These are phyloP conservation scores for Blastobasis adustella DNA, from an alignment of 2,888 invertebrate genomes.

Conservation along the genomic window DNA sequence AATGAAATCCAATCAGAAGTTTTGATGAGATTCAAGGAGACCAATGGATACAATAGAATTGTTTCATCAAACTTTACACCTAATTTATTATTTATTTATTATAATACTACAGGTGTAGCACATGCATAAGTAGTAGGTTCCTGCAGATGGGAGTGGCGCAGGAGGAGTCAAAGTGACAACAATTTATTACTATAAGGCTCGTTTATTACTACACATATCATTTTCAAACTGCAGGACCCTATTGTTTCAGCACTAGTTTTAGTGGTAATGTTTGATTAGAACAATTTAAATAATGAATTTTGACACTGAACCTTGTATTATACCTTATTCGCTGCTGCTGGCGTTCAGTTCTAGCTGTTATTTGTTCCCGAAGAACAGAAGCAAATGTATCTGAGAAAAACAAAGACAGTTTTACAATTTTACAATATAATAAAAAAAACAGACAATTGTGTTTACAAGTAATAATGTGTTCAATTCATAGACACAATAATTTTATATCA, in stretches of 20 bases:
- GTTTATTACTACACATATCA: too few species aligned
- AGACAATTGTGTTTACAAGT: not conserved
- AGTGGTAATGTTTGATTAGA: not conserved
- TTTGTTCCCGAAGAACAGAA: conserved; percentile 86
- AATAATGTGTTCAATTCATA: not conserved
- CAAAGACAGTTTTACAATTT: not conserved
- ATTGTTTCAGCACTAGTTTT: conserved; percentile 4
- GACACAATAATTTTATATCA: too few species aligned
- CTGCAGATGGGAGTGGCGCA: too few species aligned
- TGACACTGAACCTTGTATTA: not conserved
- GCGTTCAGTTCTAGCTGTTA: conserved; percentile 85
- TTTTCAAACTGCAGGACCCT: not conserved
- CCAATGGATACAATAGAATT: too few species aligned
- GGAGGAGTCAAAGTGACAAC: too few species aligned
- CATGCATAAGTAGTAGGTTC: too few species aligned
- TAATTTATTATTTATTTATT: too few species aligned
- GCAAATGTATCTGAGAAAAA: conserved; percentile 81
- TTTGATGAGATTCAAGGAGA: not conserved
- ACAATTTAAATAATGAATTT: not conserved
- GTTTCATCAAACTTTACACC: too few species aligned
- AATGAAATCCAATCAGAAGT: conserved; percentile 11
- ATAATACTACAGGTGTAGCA: too few species aligned
- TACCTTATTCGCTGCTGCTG: conserved; percentile 84
- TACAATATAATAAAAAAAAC: not conserved
- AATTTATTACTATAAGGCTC: too few species aligned